Base-by-base conservation (phyloP, 92 coral and sea anemone genomes). In the Parazoanthus swiftii region DNA sequence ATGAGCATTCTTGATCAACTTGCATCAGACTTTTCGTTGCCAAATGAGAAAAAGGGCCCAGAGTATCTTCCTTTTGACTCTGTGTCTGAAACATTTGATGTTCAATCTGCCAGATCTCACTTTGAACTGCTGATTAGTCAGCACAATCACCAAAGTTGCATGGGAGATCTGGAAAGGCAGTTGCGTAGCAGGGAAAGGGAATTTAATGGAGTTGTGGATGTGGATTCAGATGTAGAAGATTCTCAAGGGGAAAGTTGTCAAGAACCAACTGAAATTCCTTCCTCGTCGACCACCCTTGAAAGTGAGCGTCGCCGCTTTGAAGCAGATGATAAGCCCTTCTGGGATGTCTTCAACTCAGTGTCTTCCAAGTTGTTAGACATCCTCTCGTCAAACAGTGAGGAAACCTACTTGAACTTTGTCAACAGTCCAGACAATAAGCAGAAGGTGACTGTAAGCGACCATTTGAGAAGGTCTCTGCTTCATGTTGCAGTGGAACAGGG, bases 1-100 rank as follows among this genome's bases (percentile, higher is more conserved):
- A 76, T 89, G 71, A 74, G 88, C 16, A 87, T 86, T 70, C 88
- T 90, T 11, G 81, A 72, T 73, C 90, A 86, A 84, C 74, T 90
- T 86, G 90, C 89, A 38, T 38, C 29, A 51, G 87, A 90, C 8
- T 86, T 90, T 86, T 8, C 25, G 13, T 73, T 90, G 44, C 88
- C 79, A 42, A 72, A 79, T 38, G 71, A 88, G 43, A 48, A 50
- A 14, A 71, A 90, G 43, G 85, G 81, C 81, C 51, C 88, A 58
- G 92, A 90, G 79, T 90, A 86, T 56, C 78, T 90, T 23, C 92
- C 88, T 71, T 90, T 80, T 51, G 92, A 90, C 46, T 58, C 90
- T 44, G 42, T 90, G 74, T 80, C 70, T 10, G 80, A 82, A 74
- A 54, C 74, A 74, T 90, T 86, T 63, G 88, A 90, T 70, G 42